Base-by-base conservation (phyloP, 2,888 invertebrate species). In the Pseudoips prasinana region DNA sequence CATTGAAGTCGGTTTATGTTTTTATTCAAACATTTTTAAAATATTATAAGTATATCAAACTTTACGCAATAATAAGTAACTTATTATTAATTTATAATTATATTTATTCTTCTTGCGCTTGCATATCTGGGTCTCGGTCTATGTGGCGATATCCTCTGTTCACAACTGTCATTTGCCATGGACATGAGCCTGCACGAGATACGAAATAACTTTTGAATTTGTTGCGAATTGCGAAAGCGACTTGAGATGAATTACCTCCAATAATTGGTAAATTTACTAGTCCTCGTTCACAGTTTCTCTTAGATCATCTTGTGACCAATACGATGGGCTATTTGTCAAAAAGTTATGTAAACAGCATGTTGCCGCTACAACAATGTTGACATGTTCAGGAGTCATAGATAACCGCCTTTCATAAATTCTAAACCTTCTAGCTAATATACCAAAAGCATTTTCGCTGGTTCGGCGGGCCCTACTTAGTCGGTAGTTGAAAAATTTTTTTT, bases 381-480 rank as follows among this genome's bases (percentile, higher is more conserved):
- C 17, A 26, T 26, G 26, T 8, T 26, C 9, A 17, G 17, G 26
- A 29, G 26, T 23, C 25, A 36, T 36, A 14, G 29, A 17, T 26
- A 26, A 26, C 17, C 26, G 34, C 29, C 27, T 43, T 9, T 39
- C 32, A 32, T 30, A 39, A 14, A 43, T 24, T 26, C 35, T 28
- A 23, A 43, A 43, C 25, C 23, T 34, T 17, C 25, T 26, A 29
- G 19, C 34, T 34, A 38, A 20, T 25, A 39, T 33, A 28, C 44
- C 44, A 28, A 44, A 44, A 29, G 27, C 28, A 28, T 39, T 39
- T 33, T 39, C 39, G 3, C 26, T 10, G 7, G 26, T 39, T 22
- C 33, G 24, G 7, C 33, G 33, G 19, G 41, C 38, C 23, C 28
- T 23, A 25, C 23, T 31, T 18, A 43, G 19, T 9, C 39, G 25